A percentile compares a stretch with the other conserved stretches of the same genome.
phyloP scores from a whole-genome alignment of 2,113 vertebrate genomes.

The Protomyctophum bolini region DNA sequence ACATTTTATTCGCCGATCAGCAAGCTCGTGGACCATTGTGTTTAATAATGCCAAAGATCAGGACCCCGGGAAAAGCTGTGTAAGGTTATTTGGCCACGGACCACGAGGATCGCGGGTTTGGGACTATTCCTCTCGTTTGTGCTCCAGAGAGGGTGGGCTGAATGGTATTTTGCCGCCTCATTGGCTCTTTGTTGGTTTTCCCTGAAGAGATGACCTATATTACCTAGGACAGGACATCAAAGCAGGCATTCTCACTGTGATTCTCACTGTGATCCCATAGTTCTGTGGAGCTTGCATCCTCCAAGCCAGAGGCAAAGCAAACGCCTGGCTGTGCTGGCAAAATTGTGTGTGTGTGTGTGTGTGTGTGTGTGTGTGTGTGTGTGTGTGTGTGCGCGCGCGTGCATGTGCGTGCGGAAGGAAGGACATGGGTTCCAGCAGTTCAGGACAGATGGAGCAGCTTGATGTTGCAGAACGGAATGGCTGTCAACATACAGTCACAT shows the following conservation, averaged over 20 bases:
- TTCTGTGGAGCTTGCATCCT: slow-evolving; percentile 41
- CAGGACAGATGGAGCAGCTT: slow-evolving; percentile 37
- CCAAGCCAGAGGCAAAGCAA: slow-evolving; percentile 43
- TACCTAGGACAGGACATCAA: slow-evolving; percentile 75
- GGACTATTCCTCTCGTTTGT: slow-evolving; percentile 34
- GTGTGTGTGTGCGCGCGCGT: too few relatives aligned
- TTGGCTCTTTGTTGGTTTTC: slow-evolving; percentile 72
- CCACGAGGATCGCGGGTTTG: background rate
- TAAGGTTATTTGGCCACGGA: slow-evolving; percentile 13
- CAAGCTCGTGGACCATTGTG: slow-evolving; percentile 26
- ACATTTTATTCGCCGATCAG: slow-evolving; percentile 12
- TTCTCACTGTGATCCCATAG: slow-evolving; percentile 55
- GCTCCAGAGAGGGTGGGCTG: slow-evolving; percentile 51
- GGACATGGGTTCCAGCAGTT: slow-evolving; percentile 46
- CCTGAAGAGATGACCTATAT: slow-evolving; percentile 76
- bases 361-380: too few relatives aligned
- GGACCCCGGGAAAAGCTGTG: slow-evolving; percentile 30
- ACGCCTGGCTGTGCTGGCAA: slow-evolving; percentile 43
- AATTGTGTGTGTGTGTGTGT: slow-evolving; percentile 2
- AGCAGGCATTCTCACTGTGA: slow-evolving; percentile 56
- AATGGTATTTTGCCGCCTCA: slow-evolving; percentile 60
- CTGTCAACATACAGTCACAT: slow-evolving; percentile 4
- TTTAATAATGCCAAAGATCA: slow-evolving; percentile 52
- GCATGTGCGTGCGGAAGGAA: too few relatives aligned
- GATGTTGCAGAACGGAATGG: slow-evolving; percentile 33